phyloP scores from a whole-genome alignment of 2,113 vertebrate genomes.

The Phyllostomus hastatus region DNA sequence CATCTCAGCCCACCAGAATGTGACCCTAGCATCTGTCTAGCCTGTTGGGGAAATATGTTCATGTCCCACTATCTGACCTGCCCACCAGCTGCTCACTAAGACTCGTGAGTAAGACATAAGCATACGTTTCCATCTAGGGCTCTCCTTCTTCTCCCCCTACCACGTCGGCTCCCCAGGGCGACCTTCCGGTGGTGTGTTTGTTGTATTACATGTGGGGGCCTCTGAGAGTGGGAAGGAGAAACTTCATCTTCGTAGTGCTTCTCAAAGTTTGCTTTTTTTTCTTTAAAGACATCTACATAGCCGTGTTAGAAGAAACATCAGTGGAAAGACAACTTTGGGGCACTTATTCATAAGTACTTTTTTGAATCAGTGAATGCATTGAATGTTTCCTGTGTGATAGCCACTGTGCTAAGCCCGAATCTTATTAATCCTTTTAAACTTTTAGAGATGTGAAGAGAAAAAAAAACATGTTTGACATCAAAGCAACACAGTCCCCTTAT shows the following conservation, averaged over 20 bases:
- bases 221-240: background rate
- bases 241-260: background rate
- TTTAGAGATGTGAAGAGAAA: background rate
- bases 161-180: background rate
- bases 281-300: background rate
- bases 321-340: background rate
- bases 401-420: background rate
- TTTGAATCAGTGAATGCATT: background rate
- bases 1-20: background rate
- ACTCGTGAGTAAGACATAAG: background rate
- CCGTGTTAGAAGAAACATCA: background rate
- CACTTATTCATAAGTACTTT: background rate
- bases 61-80: background rate
- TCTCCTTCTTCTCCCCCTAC: background rate
- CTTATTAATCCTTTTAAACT: background rate
- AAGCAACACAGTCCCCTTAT: background rate
- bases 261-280: background rate
- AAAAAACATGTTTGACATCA: background rate
- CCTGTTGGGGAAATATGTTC: background rate
- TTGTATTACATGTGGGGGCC: background rate
- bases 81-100: background rate
- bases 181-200: background rate
- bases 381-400: background rate
- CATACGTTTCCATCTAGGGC: background rate
- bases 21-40: background rate